These are phyloP conservation scores for Plagodis dolabraria DNA, from an alignment of 2,888 invertebrate genomes.

Conservation along the genomic window DNA sequence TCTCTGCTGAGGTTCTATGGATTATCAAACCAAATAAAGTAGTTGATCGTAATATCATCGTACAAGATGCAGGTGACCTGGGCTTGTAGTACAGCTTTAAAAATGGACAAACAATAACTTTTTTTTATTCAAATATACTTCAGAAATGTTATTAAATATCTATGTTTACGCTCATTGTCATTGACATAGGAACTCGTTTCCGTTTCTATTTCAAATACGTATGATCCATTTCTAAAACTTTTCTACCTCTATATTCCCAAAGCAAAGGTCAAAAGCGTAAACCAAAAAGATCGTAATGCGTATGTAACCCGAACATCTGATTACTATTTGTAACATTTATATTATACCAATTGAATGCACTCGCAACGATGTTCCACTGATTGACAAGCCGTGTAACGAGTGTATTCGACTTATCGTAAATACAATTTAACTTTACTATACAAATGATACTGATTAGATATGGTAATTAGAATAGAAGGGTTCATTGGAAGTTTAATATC, in stretches of 20 bases:
- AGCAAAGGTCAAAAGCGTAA: conserved; percentile 62
- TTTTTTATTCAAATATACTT: not conserved
- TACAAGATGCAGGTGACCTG: too few relatives aligned
- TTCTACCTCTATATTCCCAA: conserved; percentile 44
- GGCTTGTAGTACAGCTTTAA: not conserved
- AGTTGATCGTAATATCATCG: too few relatives aligned
- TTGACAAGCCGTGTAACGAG: conserved; percentile 65
- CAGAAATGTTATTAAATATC: not conserved
- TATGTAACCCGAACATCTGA: conserved; percentile 72
- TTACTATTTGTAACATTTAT: conserved; percentile 82
- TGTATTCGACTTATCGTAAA: not conserved
- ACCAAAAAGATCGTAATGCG: conserved; percentile 62
- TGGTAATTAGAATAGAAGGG: not conserved
- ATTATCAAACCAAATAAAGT: too few relatives aligned
- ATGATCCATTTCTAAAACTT: not conserved
- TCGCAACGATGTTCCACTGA: conserved; percentile 23
- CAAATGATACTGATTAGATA: not conserved
- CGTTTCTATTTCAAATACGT: too few relatives aligned
- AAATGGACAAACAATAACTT: not conserved
- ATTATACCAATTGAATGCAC: conserved; percentile 74
- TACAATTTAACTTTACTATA: not conserved
- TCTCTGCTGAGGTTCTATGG: too few relatives aligned
- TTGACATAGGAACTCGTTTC: too few relatives aligned
- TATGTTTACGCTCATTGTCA: too few relatives aligned
- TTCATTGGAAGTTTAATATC: not conserved